Evolutionary conservation across 2,797 vertebrate species (phyloP), one percentile per base, ranked within the genome.

Genomic region (Liparis tanakae): DNA sequence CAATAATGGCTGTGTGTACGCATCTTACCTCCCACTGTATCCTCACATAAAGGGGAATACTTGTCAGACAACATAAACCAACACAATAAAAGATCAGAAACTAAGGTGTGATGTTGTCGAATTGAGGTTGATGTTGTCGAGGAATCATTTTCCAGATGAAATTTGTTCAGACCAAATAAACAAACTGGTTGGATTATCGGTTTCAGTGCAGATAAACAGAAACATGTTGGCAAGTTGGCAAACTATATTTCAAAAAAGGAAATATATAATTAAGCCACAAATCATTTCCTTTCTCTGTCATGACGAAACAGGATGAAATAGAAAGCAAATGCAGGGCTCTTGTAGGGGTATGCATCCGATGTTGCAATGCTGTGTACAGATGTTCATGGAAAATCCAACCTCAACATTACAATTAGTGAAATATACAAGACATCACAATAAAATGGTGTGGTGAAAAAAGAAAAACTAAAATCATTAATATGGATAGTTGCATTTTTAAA

Each of bases 331-430:
- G 37, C 44, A 53, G 20, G 3, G 18, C 50, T 43, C 51, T 3
- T 41, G 59, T n/a, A 3, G 13, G 15, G 13, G 34, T 33, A 15
- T 44, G 37, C 36, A 41, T 44, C 36, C 5, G 30, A 36, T 63
- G 59, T 14, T 67, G 53, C 34, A 65, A 57, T 53, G 36, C 8
- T 51, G 25, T 22, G 39, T 22, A 69, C 48, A 73, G 43, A 66
- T 56, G 56, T 66, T 65, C 17, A 57, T 18, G 39, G 17, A 50
- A 56, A 20, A 36, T 61, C 36, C 10, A 55, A 41, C 25, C 39
- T 57, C 39, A n/a, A 33, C 3, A 62, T 37, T 25, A 30, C 54
- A 25, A 13, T 43, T 4, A 20, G 12, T 39, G 22, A 67, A 22
- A 48, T 3, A 55, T 39, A 33, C 17, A 33, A 44, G 7, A 62